Conservation (phyloP, 2,888 invertebrate genomes). For the Dermolepida albohirtum region DNA sequence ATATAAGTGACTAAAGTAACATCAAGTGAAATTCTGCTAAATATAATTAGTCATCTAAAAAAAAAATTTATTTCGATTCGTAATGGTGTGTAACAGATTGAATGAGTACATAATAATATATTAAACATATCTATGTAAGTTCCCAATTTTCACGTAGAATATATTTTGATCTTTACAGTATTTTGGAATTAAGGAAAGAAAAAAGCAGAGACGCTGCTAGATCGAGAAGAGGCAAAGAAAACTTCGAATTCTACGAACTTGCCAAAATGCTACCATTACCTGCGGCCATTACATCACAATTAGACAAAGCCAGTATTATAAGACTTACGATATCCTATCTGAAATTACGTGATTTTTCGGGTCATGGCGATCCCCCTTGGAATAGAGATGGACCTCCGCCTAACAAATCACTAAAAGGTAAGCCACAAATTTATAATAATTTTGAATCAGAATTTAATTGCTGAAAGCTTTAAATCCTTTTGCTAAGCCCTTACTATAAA, state of each 20-base stretch:
- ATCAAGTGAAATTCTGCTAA: too few relatives aligned
- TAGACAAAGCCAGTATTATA: constrained; percentile 97
- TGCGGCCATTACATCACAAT: constrained; percentile 91
- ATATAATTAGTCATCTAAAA: too few relatives aligned
- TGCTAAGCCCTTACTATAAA: too few relatives aligned
- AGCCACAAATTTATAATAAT: constrained; percentile 53
- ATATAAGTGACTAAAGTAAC: too few relatives aligned
- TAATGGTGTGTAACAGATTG: too few relatives aligned
- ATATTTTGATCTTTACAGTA: constrained; percentile 73
- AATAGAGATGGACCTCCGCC: constrained; percentile 82
- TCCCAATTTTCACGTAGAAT: too few relatives aligned
- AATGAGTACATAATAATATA: too few relatives aligned
- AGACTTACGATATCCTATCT: constrained; percentile 96
- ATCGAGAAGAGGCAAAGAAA: constrained; percentile 92
- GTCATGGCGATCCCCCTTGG: constrained; percentile 97
- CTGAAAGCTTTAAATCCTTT: too few relatives aligned
- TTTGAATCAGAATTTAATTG: too few relatives aligned
- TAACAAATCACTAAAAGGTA: constrained; percentile 86
- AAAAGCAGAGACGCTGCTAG: constrained; percentile 94
- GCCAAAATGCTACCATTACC: constrained; percentile 94
- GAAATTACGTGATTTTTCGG: constrained; percentile 93
- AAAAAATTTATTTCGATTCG: too few relatives aligned
- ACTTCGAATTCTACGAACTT: constrained; percentile 96
- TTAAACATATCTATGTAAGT: too few relatives aligned
- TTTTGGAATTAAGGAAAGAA: constrained; percentile 92